phyloP scores from a whole-genome alignment of 2,797 vertebrate genomes.

The Cichlasoma orientale region DNA sequence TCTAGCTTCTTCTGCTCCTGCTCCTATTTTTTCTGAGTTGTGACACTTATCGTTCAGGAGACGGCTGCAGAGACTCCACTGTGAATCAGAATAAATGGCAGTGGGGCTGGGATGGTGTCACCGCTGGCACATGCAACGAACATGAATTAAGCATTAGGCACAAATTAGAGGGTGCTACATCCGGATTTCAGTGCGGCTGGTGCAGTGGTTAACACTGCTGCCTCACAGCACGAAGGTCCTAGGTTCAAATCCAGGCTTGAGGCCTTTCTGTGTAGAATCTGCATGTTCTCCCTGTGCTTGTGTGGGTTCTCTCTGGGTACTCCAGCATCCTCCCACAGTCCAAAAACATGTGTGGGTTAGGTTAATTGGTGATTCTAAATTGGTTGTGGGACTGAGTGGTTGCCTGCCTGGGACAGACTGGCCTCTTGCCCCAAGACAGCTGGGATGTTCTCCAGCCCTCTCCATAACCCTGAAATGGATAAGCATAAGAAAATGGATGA shows the following conservation, averaged over 20 bases:
- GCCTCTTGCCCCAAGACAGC: background rate
- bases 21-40: background rate
- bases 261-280: background rate
- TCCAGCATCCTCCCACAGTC: background rate
- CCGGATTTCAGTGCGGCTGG: background rate
- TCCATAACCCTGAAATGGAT: background rate
- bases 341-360: background rate
- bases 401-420: background rate
- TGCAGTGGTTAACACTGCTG: background rate
- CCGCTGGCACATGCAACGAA: background rate
- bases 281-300: background rate
- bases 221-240: background rate
- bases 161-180: background rate
- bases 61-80: background rate
- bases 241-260: background rate
- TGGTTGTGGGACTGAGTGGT: background rate
- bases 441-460: background rate
- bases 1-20: background rate
- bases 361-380: background rate
- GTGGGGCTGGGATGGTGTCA: background rate
- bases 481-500: background rate
- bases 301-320: background rate
- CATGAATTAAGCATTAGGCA: background rate
- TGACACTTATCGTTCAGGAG: background rate
- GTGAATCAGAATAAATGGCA: background rate